Base-by-base conservation (phyloP, 2,113 vertebrate species). In the Oceanodroma tethys region DNA sequence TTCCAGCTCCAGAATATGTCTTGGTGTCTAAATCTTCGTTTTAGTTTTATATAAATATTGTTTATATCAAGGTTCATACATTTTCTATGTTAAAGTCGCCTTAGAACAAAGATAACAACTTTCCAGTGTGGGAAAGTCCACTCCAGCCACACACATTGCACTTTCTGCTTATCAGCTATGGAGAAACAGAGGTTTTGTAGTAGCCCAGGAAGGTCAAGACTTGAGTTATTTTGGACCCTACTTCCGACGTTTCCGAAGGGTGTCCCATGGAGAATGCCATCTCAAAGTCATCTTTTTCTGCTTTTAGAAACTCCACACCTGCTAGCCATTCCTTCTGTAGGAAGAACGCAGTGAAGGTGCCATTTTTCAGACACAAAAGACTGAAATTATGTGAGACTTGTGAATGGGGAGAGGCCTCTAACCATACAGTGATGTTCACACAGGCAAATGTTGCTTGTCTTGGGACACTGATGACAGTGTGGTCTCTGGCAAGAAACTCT, bases 351-450 rank as follows among this genome's bases (percentile, higher is more conserved):
- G 52, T 2, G 1, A 72, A 82, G 43, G 36, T 76, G 53, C 20
- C 9, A 3, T 67, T 95, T 92, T 70, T 85, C 48, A 80, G 62
- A 25, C 21, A 75, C 20, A 36, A 42, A 38, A 82, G 29, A 32
- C 30, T 88, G 70, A 82, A 67, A 74, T 80, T 20, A 29, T 11
- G 8, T 71, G 43, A 6, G 4, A 55, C 13, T 22, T 71, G 29
- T 66, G 38, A 74, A 40, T 27, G 73, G 9, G 19, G 6, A 11
- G 26, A 55, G 58, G 36, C 26, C 56, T 25, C 32, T 58, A 29
- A 47, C 7, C 0, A 1, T 43, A 3, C 34, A 14, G 11, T 4
- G 23, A 15, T 16, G 42, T 40, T 10, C 70, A 32, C 22, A 18
- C 22, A 21, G 73, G 53, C 36, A 47, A 12, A 34, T 3, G 22